Base-by-base conservation (phyloP, 2,888 invertebrate species). In the Agonopterix alstromeriana region DNA sequence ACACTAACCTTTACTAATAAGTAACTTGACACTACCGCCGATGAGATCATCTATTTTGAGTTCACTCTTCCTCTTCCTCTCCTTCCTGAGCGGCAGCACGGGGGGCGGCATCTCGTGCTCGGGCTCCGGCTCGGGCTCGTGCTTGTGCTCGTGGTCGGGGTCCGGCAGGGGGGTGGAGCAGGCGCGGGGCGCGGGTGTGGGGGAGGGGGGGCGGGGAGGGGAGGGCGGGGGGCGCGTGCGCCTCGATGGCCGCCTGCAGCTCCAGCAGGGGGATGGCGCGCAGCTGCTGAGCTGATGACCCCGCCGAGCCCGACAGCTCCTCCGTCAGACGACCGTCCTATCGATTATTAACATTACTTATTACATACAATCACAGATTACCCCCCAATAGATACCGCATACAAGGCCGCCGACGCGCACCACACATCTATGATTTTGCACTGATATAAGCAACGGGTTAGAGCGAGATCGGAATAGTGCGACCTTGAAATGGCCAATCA, bases 241-340 rank as follows among this genome's bases (percentile, higher is more conserved):
- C 81, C 43, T 52, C 67, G 48, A 82, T 61, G 50, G 77, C 82
- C 11, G 73, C 77, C 65, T 81, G 82, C 66, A 84, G 77, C 67
- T 84, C 77, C 53, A 65, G 43, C 48, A 82, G 73, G 35, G 81
- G 70, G 41, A 75, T 56, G 38, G 77, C 63, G 2, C 70, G 75
- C 53, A 67, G 63, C 8, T 55, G 36, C 1, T 42, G 35, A 5
- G 46, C 41, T 35, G 40, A 48, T 8, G 46, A 9, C 45, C 42
- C 10, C 43, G 45, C 5, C 44, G 8, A 46, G n/a, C 55, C 56
- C 49, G 66, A 66, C 53, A 82, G 65, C 57, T 79, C 82, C 49
- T 82, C 82, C 46, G 78, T 73, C 36, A 84, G 72, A 53, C 69
- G 57, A 0, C 82, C 81, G 3, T 69, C 67, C 79, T 81, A 7